Percentiles rank a stretch among this genome's conserved stretches.
Conservation (phyloP, 2,888 invertebrate species). For the Apodemia zela region DNA sequence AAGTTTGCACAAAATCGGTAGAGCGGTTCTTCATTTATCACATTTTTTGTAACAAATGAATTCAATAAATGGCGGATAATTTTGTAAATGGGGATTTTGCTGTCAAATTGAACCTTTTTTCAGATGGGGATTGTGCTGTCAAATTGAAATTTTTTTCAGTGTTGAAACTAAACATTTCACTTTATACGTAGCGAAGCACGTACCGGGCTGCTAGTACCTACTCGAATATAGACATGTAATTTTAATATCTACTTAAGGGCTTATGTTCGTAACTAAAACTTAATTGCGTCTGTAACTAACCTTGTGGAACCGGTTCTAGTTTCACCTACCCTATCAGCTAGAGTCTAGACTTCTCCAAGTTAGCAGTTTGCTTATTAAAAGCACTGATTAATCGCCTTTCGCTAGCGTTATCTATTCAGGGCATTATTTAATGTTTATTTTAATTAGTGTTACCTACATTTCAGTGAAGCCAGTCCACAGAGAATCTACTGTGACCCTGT, state of each 20-base stretch:
- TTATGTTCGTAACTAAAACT: not conserved
- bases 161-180: too few species aligned
- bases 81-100: too few species aligned
- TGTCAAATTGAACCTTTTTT: too few species aligned
- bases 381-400: conserved; percentile 12
- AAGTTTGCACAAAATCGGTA: too few species aligned
- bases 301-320: not conserved
- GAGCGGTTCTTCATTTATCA: too few species aligned
- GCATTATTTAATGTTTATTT: not conserved
- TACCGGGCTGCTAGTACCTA: too few species aligned
- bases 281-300: not conserved
- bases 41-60: too few species aligned
- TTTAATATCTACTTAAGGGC: conserved; percentile 3
- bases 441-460: conserved; percentile 5
- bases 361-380: conserved; percentile 7
- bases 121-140: too few species aligned
- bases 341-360: not conserved
- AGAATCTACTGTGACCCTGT: not conserved
- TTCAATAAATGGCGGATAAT: too few species aligned
- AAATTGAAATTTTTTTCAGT: too few species aligned
- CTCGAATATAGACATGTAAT: too few species aligned
- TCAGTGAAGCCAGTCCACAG: not conserved
- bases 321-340: conserved; percentile 5
- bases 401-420: not conserved
- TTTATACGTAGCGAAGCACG: too few species aligned